Base-by-base conservation (phyloP, 2,888 invertebrate species). In the Rhamphomyia laevipes region DNA sequence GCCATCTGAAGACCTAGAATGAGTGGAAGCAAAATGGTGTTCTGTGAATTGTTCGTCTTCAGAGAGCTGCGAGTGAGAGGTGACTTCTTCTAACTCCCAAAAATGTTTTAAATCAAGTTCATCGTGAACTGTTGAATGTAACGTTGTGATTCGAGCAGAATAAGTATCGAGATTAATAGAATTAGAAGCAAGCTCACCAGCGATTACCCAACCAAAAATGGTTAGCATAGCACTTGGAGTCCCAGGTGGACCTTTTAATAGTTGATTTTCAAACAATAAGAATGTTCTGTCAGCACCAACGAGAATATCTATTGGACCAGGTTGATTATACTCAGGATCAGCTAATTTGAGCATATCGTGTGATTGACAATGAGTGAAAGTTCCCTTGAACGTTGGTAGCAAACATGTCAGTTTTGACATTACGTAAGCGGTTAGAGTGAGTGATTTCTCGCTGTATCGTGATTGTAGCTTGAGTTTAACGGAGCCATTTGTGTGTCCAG, bases 271-370 rank as follows among this genome's bases (percentile, higher is more conserved):
- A 38, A 30, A 49, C 44, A 50, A 49, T 31, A 40, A 50, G 47
- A 50, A 51, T 21, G 43, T 27, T 35, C 50, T 45, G 45, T 53
- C 53, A 18, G 47, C 51, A 30, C 52, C 51, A 47, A 55, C 45
- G 2, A 53, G 46, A 11, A 54, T 23, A 17, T 54, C 53, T 49
- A 53, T 47, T n/a, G 49, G 40, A 17, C 41, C 46, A 44, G 50
- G 37, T 13, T 49, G 47, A 48, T 51, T 51, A 30, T 52, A 54
- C 11, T 47, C 42, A 31, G 51, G 52, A 45, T 56, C 49, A 27
- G 52, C 53, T 33, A 56, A 38, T n/a, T 46, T 43, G 23, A 27
- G 23, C 23, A 27, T 16, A 9, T 5, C 23, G 23, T 27, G 23
- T 27, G 23, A 7, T 27, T 6, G 12, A 9, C 23, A 27, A 27